A percentile compares a stretch with the other conserved stretches of the same genome.
Conservation (phyloP, 2,888 invertebrate species). For the Cosmopolites sordidus region DNA sequence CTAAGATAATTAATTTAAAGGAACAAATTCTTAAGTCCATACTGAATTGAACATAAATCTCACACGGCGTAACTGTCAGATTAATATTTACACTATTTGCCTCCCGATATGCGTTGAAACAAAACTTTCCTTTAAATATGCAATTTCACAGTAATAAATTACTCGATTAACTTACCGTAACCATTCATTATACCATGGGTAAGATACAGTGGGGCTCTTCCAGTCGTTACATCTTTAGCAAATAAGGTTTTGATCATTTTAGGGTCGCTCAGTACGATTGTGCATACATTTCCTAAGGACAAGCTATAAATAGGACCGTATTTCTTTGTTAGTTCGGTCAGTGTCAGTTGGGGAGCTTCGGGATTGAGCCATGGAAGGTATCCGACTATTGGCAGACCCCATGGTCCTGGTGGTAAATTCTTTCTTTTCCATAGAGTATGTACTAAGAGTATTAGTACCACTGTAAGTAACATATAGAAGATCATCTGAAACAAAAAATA, state of each 20-base stretch:
- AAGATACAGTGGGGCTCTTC: conserved; percentile 75
- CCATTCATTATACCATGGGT: conserved; percentile 87
- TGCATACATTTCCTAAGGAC: conserved; percentile 68
- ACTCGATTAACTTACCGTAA: conserved; percentile 61
- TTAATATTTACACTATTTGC: no score
- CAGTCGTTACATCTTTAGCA: conserved; percentile 66
- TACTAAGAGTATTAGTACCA: conserved; percentile 21
- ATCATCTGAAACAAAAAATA: conserved; percentile 34
- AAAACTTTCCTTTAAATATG: no score
- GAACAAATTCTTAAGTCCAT: no score
- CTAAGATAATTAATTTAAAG: no score
- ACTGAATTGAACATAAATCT: no score
- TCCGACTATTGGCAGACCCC: conserved; percentile 73
- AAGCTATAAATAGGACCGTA: conserved; percentile 75
- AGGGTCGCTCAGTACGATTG: conserved; percentile 74
- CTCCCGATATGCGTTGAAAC: no score
- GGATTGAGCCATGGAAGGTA: conserved; percentile 71
- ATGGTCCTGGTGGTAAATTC: conserved; percentile 71
- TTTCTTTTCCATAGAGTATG: conserved; percentile 35
- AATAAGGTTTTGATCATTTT: conserved; percentile 68
- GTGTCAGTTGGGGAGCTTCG: conserved; percentile 64
- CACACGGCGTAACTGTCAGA: no score
- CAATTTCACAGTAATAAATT: not conserved
- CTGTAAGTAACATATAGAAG: conserved; percentile 19
- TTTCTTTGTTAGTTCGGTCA: conserved; percentile 61